Percentiles rank a stretch among this genome's conserved stretches.
Evolutionary conservation across 2,888 invertebrate species (phyloP).

Genomic region (Sarcophaga subvicina): DNA sequence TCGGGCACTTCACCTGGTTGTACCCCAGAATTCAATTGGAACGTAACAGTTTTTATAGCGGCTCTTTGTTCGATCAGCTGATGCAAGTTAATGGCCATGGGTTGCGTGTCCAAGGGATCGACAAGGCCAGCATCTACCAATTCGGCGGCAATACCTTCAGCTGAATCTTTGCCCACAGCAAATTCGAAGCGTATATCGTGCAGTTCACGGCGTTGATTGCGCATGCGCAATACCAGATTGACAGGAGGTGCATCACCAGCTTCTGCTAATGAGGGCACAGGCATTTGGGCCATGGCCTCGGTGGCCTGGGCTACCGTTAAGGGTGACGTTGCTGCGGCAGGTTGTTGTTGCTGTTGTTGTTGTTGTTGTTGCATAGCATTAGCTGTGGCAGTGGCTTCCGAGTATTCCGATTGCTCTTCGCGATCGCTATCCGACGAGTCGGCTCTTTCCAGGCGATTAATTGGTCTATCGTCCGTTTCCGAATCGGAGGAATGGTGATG

Average conservation of each 20-base stretch:
- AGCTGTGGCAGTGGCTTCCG: slow-evolving; percentile 79
- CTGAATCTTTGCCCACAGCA: slow-evolving; percentile 92
- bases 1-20: slow-evolving; percentile 92
- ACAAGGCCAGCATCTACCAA: slow-evolving; percentile 97
- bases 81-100: slow-evolving; percentile 96
- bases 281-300: slow-evolving; percentile 63
- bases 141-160: slow-evolving; percentile 97
- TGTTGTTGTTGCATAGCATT: slow-evolving; percentile 68
- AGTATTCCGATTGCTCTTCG: slow-evolving; percentile 81
- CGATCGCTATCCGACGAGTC: slow-evolving; percentile 85
- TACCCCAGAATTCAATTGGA: slow-evolving; percentile 90
- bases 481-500: slow-evolving; percentile 82
- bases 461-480: slow-evolving; percentile 84
- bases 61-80: slow-evolving; percentile 90
- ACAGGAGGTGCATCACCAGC: slow-evolving; percentile 84
- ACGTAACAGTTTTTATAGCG: slow-evolving; percentile 89
- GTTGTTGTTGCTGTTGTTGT: slow-evolving; percentile 46
- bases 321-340: slow-evolving; percentile 59
- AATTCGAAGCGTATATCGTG: slow-evolving; percentile 99
- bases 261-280: slow-evolving; percentile 61
- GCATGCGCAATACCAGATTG: slow-evolving; percentile 94
- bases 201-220: slow-evolving; percentile 94
- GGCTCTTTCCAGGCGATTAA: slow-evolving; percentile 85
- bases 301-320: slow-evolving; percentile 53
- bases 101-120: slow-evolving; percentile 93